These are phyloP conservation scores for Calidris pugnax DNA, from an alignment of 2,113 vertebrate genomes.

Conservation along the genomic window DNA sequence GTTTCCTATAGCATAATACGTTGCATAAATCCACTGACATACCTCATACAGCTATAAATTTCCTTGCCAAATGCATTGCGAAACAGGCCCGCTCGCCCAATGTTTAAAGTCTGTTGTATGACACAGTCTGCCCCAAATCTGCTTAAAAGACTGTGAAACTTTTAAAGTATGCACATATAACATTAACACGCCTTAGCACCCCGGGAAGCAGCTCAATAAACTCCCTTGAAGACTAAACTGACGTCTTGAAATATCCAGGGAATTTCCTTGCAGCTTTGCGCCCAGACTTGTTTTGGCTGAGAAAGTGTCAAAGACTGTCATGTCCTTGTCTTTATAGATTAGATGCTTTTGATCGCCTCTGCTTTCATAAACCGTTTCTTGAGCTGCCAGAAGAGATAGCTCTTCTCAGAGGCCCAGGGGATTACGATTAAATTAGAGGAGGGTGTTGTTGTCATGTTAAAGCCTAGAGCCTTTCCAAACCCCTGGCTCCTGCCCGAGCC, in stretches of 20 bases:
- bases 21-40: not conserved
- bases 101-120: not conserved
- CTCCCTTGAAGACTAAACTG: not conserved
- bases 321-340: constrained; percentile 15
- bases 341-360: not conserved
- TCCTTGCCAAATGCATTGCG: not conserved
- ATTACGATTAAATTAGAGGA: not conserved
- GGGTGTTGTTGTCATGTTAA: not conserved
- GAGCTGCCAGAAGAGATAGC: not conserved
- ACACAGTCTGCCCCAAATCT: not conserved
- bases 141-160: not conserved
- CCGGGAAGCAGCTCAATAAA: not conserved
- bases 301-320: not conserved
- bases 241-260: not conserved
- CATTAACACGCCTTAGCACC: not conserved
- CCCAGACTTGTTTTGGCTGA: constrained; percentile 12
- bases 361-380: not conserved
- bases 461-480: not conserved
- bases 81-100: not conserved
- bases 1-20: not conserved
- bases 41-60: not conserved
- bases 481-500: not conserved
- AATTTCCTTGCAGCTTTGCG: not conserved
- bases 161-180: not conserved
- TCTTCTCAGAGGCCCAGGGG: not conserved